Percentiles rank a stretch among this genome's conserved stretches.
These are phyloP conservation scores for Spilosoma lubricipeda DNA, from an alignment of 2,888 invertebrate genomes.

Conservation along the genomic window DNA sequence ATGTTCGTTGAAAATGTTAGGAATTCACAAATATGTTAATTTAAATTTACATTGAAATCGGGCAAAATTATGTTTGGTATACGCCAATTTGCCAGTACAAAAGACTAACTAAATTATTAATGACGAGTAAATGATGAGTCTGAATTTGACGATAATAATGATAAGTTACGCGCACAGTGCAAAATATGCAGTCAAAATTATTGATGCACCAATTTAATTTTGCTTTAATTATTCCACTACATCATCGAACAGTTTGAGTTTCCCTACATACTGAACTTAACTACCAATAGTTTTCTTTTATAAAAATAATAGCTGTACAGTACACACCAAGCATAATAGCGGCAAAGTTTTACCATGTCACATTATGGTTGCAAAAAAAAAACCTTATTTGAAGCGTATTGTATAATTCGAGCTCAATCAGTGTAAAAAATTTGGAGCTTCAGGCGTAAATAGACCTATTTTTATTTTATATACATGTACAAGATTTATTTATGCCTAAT, in stretches of 20 bases:
- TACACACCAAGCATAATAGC: too few species aligned
- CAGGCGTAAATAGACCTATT: too few species aligned
- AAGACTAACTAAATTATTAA: background rate
- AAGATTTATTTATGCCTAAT: background rate
- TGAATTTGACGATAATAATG: background rate
- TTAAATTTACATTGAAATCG: conserved; percentile 33
- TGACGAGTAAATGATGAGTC: background rate
- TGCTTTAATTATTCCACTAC: background rate
- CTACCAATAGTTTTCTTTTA: background rate
- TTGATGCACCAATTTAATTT: background rate
- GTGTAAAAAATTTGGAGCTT: too few species aligned
- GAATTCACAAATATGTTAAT: conserved; percentile 33
- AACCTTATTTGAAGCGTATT: background rate
- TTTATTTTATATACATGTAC: too few species aligned
- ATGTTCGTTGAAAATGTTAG: conserved; percentile 21
- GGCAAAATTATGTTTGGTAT: conserved; percentile 31
- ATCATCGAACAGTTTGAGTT: background rate
- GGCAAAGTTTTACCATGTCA: too few species aligned
- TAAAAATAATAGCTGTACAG: background rate
- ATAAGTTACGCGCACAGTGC: background rate
- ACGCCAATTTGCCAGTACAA: background rate
- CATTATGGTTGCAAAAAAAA: too few species aligned
- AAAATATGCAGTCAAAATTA: background rate
- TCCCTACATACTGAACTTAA: background rate
- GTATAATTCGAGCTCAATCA: background rate